Evolutionary conservation across 2,113 vertebrate species (phyloP), one percentile per base, ranked within the genome.

Genomic region (Cynocephalus volans): DNA sequence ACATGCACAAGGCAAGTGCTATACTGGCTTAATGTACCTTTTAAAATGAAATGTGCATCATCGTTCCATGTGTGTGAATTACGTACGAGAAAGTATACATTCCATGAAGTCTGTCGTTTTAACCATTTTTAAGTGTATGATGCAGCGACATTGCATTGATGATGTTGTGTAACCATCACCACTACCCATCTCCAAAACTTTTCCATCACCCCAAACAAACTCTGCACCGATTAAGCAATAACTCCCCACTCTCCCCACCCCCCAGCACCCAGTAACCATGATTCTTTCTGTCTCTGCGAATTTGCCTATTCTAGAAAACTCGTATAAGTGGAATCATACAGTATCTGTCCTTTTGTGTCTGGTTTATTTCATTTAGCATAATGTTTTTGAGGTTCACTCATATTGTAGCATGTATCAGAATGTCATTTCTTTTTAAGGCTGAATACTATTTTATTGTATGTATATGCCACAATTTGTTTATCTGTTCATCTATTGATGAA

Each of bases 281-380:
- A 23, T 45, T 17, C 19, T 26, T 54, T 12, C 33, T 70, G 21
- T 54, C 31, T 21, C 50, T 54, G 10, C 28, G 21, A 62, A 33
- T 70, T 76, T 60, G 14, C 24, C 64, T 62, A 23, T 33, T 89
- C 52, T 62, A 64, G 91, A 62, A n/a, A 96, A 33, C 41, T 70
- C 52, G n/a, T 18, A 9, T 48, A 19, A 67, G 36, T 69, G 62
- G 67, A 92, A 36, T 67, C 58, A 67, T 58, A 58, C 13, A 58
- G 24, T 58, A 50, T 62, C 12, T 91, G 52, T 79, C 48, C 21
- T n/a, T 65, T 54, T 73, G 4, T 50, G 13, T 58, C 82, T 56
- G 82, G 65, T 73, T 81, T 92, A 48, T 70, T 92, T 95, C 28
- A 48, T 67, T 87, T 73, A 92, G 48, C 36, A 36, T 24, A 56